Conservation (phyloP, 2,113 vertebrate species). For the Sciurus niger region DNA sequence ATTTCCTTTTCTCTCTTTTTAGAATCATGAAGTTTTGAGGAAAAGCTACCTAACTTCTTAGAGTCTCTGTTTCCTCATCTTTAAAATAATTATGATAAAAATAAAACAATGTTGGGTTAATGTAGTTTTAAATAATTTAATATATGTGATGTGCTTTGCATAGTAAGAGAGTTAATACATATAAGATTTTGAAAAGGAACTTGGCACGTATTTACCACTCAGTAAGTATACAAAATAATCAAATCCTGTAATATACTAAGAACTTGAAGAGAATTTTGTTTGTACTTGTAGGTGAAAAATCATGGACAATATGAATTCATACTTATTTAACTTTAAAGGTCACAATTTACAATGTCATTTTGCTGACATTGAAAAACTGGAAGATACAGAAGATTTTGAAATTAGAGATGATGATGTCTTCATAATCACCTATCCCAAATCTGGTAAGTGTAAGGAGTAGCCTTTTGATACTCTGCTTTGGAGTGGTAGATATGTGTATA, state of each 20-base stretch:
- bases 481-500: background rate
- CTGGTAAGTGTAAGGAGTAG: constrained; percentile 49
- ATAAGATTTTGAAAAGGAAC: background rate
- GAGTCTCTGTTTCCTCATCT: background rate
- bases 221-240: background rate
- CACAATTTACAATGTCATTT: rapidly evolving
- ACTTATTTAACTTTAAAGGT: constrained; percentile 24
- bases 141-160: background rate
- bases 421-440: constrained; percentile 51
- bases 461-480: background rate
- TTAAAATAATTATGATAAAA: background rate
- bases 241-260: background rate
- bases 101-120: background rate
- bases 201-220: background rate
- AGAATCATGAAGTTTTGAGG: background rate
- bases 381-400: constrained; percentile 53
- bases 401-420: constrained; percentile 65
- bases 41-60: background rate
- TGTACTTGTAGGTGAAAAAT: constrained; percentile 31
- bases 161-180: background rate
- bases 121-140: background rate
- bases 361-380: background rate
- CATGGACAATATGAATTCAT: background rate
- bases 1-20: background rate
- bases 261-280: background rate